Percentiles rank a stretch among this genome's conserved stretches.
Evolutionary conservation across 2,113 vertebrate species (phyloP).

Genomic region (Etia nguti): DNA sequence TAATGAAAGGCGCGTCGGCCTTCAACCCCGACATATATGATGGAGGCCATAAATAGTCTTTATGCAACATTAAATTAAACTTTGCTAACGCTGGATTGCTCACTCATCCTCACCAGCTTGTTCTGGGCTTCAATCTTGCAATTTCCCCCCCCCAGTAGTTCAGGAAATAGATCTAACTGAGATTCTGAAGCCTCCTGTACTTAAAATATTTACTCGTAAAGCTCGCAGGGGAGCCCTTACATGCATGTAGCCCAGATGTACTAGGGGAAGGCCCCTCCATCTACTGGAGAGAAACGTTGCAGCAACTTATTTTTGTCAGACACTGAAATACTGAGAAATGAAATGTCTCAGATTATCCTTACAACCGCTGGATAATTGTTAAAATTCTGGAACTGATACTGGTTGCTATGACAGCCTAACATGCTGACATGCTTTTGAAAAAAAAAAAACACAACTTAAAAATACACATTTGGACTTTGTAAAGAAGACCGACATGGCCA

Average conservation of each 20-base stretch:
- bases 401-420: conserved; percentile 17
- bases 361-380: background rate
- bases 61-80: conserved; percentile 9
- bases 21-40: conserved; percentile 1
- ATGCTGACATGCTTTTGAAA: background rate
- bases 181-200: background rate
- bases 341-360: background rate
- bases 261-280: background rate
- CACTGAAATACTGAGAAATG: background rate
- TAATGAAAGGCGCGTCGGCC: conserved; percentile 24
- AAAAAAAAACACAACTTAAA: background rate
- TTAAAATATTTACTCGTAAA: background rate
- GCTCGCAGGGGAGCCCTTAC: background rate
- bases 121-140: background rate
- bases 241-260: background rate
- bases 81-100: background rate
- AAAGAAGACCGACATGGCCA: background rate
- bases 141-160: background rate
- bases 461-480: background rate
- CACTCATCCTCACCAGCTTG: background rate
- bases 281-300: background rate
- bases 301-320: background rate
- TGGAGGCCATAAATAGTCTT: conserved; percentile 22
- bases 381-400: background rate
- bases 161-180: background rate